Conservation (phyloP, 2,888 invertebrate genomes). For the Thalpophila matura region DNA sequence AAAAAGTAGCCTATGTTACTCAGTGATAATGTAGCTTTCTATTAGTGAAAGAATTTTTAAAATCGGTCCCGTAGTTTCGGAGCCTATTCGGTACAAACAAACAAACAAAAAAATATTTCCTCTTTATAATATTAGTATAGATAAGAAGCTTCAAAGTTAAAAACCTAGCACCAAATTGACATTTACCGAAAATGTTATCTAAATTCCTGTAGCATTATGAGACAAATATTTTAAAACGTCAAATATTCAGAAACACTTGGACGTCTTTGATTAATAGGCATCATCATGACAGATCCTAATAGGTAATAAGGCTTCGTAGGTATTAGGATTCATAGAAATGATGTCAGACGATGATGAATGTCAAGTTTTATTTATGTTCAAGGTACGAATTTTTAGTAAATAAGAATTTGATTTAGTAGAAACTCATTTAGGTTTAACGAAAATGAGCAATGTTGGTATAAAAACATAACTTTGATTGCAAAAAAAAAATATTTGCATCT, state of each 20-base stretch:
- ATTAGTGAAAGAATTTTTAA: too few relatives aligned
- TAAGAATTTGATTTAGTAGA: not conserved
- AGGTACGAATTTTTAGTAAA: conserved; percentile 15
- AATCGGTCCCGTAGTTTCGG: too few relatives aligned
- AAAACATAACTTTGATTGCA: too few relatives aligned
- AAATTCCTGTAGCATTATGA: not conserved
- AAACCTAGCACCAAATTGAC: too few relatives aligned
- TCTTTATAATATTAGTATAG: too few relatives aligned
- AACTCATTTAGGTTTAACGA: conserved; percentile 2
- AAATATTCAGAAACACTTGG: not conserved
- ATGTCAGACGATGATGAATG: conserved; percentile 13
- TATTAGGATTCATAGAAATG: conserved; percentile 19
- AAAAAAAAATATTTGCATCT: too few relatives aligned
- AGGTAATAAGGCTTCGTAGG: not conserved
- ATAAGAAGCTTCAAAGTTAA: too few relatives aligned
- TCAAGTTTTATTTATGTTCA: conserved; percentile 5
- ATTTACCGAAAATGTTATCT: not conserved
- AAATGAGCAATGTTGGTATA: not conserved
- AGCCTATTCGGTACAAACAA: too few relatives aligned
- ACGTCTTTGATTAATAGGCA: conserved; percentile 11
- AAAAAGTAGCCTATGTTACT: too few relatives aligned
- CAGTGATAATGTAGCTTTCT: too few relatives aligned
- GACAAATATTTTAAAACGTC: not conserved
- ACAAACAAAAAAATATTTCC: too few relatives aligned
- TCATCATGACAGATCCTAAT: not conserved